Conservation (phyloP, 1,140 invertebrate species). For the Lutraria rhynchaena region DNA sequence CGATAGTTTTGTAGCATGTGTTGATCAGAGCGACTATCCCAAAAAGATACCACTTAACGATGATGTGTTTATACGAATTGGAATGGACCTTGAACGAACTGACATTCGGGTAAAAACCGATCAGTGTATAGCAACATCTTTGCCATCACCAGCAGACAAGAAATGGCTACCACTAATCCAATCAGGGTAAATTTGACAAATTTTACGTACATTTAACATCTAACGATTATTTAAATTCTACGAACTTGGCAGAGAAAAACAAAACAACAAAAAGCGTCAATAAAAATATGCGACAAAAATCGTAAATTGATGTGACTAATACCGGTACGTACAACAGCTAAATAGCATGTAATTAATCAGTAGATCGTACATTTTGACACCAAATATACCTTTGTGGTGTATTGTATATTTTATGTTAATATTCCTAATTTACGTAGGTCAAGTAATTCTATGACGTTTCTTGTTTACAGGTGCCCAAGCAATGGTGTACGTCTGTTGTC, state of each 20-base stretch:
- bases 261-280: too few species aligned
- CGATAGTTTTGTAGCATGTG: not conserved
- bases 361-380: too few species aligned
- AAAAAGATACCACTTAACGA: conserved; percentile 68
- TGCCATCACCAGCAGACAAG: conserved; percentile 23
- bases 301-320: not conserved
- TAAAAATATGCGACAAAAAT: too few species aligned
- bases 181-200: conserved; percentile 35
- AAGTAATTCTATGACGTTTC: too few species aligned
- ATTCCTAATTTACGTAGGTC: too few species aligned
- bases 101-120: conserved; percentile 28
- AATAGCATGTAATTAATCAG: too few species aligned
- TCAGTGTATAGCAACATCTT: conserved; percentile 48
- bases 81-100: conserved; percentile 3
- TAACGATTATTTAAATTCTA: too few species aligned
- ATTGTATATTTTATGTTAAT: too few species aligned
- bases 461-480: conserved; percentile 41
- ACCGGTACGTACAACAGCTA: too few species aligned
- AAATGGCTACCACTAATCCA: conserved; percentile 51
- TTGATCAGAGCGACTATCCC: conserved; percentile 28
- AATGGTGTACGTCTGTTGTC: conserved; percentile 34
- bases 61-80: conserved; percentile 47
- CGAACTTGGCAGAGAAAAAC: too few species aligned
- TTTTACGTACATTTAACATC: too few species aligned
- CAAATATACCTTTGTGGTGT: too few species aligned